A percentile compares a stretch with the other conserved stretches of the same genome.
Evolutionary conservation across 2,797 vertebrate species (phyloP).

Genomic region (Nyctalus aviator): DNA sequence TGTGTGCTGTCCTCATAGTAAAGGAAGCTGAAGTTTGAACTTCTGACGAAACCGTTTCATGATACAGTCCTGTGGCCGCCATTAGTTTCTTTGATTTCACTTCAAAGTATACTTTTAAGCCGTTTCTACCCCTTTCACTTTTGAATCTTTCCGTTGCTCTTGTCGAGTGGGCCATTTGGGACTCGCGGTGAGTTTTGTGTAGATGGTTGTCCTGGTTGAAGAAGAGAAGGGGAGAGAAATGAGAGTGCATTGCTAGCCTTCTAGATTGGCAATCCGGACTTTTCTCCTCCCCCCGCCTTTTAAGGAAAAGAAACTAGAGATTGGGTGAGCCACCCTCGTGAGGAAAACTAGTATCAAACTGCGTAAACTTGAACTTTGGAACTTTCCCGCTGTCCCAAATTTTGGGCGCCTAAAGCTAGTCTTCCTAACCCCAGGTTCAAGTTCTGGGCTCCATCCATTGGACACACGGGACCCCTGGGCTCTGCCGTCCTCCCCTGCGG

Average conservation of each 20-base stretch:
- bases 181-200: conserved; percentile 38
- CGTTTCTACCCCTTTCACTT: neutral
- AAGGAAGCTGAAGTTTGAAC: conserved; percentile 65
- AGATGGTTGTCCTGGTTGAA: conserved; percentile 51
- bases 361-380: conserved; percentile 73
- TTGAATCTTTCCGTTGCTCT: conserved; percentile 28
- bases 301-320: neutral
- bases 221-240: neutral
- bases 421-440: neutral
- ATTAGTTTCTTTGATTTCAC: conserved; percentile 53
- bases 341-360: conserved; percentile 71
- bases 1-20: conserved; percentile 22
- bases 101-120: conserved; percentile 48
- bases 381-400: conserved; percentile 57
- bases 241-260: neutral
- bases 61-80: neutral
- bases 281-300: neutral
- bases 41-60: conserved; percentile 60
- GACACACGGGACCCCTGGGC: neutral
- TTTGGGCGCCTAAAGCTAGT: neutral
- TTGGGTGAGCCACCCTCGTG: conserved; percentile 47
- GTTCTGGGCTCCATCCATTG: neutral
- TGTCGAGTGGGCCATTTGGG: neutral
- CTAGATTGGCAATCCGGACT: conserved; percentile 7
- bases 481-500: neutral